phyloP scores from a whole-genome alignment of 2,888 invertebrate genomes.

The Tenthredo scrophulariae region DNA sequence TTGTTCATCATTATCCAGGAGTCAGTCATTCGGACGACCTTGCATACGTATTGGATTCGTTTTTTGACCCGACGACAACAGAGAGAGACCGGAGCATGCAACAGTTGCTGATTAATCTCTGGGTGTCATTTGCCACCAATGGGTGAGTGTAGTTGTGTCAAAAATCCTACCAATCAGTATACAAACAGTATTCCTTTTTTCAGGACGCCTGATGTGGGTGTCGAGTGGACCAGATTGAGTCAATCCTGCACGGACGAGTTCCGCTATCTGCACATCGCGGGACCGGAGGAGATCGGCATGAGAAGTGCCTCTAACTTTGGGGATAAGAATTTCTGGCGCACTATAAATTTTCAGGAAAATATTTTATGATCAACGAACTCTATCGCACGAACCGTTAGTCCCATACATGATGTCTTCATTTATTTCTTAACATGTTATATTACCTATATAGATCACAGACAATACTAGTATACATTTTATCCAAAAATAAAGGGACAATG shows the following conservation, averaged over 20 bases:
- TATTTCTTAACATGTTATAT: neutral
- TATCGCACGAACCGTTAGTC: neutral
- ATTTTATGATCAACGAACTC: slow-evolving; percentile 58
- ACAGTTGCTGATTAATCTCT: slow-evolving; percentile 80
- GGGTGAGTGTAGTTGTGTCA: slow-evolving; percentile 78
- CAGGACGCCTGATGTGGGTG: slow-evolving; percentile 78
- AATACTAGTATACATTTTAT: neutral
- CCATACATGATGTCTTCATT: neutral
- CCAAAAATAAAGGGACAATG: neutral
- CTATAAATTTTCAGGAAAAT: slow-evolving; percentile 82
- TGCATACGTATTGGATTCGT: slow-evolving; percentile 79
- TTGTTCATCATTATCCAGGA: slow-evolving; percentile 77
- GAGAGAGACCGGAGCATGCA: slow-evolving; percentile 80
- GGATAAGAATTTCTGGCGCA: slow-evolving; percentile 82
- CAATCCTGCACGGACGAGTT: slow-evolving; percentile 77
- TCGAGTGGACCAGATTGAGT: slow-evolving; percentile 79
- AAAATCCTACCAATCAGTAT: neutral
- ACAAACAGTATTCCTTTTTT: slow-evolving; percentile 52
- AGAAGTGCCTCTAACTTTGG: slow-evolving; percentile 80
- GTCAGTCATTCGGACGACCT: slow-evolving; percentile 84
- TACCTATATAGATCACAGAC: neutral
- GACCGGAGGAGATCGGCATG: slow-evolving; percentile 78
- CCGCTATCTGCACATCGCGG: slow-evolving; percentile 80
- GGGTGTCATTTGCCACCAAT: slow-evolving; percentile 81
- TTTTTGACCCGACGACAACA: slow-evolving; percentile 73